Percentiles rank a stretch among this genome's conserved stretches.
phyloP scores from a whole-genome alignment of 1,140 invertebrate species.

The Sogatella furcifera region DNA sequence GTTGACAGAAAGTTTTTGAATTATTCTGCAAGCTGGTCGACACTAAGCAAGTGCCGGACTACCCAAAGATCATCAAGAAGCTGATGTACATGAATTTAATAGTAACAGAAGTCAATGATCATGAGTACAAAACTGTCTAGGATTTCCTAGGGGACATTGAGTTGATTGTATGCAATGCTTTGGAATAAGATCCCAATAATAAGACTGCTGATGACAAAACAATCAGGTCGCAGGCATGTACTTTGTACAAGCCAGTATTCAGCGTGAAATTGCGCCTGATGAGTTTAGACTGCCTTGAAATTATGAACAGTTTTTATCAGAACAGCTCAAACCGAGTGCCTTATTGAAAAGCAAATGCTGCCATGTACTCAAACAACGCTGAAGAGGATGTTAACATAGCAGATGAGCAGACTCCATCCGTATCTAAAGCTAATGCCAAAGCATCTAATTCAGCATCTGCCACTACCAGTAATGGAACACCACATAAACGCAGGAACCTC shows the following conservation, averaged over 20 bases:
- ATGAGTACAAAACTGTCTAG: constrained; percentile 70
- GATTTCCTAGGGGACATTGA: constrained; percentile 82
- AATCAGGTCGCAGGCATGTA: constrained; percentile 77
- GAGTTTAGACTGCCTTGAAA: no score
- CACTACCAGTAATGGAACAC: no score
- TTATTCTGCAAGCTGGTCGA: constrained; percentile 88
- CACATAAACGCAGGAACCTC: no score
- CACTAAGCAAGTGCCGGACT: constrained; percentile 81
- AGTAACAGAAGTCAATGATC: constrained; percentile 88
- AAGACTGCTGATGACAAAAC: constrained; percentile 63
- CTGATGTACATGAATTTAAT: constrained; percentile 90
- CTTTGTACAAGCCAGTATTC: constrained; percentile 40
- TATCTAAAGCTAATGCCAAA: no score
- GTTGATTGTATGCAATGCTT: constrained; percentile 75
- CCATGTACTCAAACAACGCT: no score
- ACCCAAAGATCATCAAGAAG: constrained; percentile 77
- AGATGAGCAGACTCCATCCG: no score
- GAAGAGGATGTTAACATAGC: no score
- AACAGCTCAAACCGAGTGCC: no score
- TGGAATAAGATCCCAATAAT: constrained; percentile 86
- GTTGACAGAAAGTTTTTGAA: no score
- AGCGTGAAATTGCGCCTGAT: constrained; percentile 3
- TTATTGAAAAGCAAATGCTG: no score
- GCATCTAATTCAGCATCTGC: no score
- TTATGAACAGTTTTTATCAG: no score